Evolutionary conservation across 2,113 vertebrate species (phyloP).

Genomic region (Oceanodroma tethys): DNA sequence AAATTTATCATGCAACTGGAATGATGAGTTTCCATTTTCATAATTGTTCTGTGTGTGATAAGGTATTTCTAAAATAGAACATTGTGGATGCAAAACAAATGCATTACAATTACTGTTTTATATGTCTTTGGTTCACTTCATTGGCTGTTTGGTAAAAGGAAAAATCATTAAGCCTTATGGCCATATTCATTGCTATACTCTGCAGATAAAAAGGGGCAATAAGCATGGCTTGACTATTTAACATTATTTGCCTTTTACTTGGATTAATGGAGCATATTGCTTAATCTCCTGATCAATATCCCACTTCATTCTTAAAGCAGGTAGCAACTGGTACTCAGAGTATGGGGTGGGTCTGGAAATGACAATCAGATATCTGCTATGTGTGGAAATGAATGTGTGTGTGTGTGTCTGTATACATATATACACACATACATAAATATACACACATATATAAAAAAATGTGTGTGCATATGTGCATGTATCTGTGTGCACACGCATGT

Average conservation of each 20-base stretch:
- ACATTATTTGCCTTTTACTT: neutral
- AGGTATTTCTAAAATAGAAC: neutral
- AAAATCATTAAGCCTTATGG: neutral
- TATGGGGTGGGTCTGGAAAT: neutral
- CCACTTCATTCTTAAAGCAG: neutral
- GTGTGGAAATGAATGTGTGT: neutral
- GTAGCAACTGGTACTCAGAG: neutral
- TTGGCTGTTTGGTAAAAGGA: neutral
- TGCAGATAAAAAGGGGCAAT: neutral
- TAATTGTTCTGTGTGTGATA: neutral
- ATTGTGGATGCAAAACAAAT: neutral
- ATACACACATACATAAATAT: neutral
- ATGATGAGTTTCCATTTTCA: neutral
- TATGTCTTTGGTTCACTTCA: neutral
- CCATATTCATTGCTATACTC: neutral
- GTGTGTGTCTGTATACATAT: neutral
- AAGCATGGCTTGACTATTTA: neutral
- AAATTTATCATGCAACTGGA: neutral
- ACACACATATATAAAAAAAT: accelerated
- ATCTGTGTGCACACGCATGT: neutral
- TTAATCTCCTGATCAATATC: neutral
- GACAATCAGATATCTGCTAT: neutral
- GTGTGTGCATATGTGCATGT: neutral
- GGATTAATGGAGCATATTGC: neutral
- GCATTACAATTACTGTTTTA: neutral